A percentile compares a stretch with the other conserved stretches of the same genome.
Evolutionary conservation across 2,113 vertebrate genomes (phyloP).

Genomic region (Copsychus sechellarum): DNA sequence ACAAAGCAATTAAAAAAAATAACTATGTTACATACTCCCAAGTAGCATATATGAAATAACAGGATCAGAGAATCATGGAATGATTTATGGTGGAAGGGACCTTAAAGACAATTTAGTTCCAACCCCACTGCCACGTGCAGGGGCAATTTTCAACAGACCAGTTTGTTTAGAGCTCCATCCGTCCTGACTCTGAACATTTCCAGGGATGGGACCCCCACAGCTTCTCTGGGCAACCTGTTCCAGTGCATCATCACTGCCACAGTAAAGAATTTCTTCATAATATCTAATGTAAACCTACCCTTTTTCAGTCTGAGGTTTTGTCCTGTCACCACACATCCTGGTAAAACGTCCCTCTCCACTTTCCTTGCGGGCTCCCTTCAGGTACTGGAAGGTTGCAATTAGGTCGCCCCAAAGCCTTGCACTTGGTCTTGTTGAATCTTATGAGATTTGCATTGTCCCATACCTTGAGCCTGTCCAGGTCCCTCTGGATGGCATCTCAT

Average conservation of each 20-base stretch:
- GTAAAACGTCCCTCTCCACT: neutral
- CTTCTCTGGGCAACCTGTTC: neutral
- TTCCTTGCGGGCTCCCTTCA: neutral
- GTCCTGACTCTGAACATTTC: neutral
- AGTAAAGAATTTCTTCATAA: neutral
- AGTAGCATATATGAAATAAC: neutral
- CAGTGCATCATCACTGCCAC: neutral
- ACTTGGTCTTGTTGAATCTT: neutral
- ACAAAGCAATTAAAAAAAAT: neutral
- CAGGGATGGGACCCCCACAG: too few relatives aligned
- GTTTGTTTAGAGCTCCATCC: neutral
- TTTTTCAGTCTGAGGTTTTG: neutral
- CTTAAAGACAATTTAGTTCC: neutral
- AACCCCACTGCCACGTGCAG: neutral
- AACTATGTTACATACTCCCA: neutral
- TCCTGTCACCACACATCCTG: neutral
- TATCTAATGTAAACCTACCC: neutral
- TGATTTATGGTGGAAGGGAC: fast-evolving
- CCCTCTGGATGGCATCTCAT: fast-evolving
- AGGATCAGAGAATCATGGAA: neutral
- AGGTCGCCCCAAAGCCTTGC: neutral
- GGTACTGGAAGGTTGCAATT: too few relatives aligned
- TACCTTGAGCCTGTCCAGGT: neutral
- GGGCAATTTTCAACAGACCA: neutral
- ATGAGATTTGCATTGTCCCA: neutral